Evolutionary conservation across 2,888 invertebrate genomes (phyloP).

Genomic region (Drosophila kambysellisi): DNA sequence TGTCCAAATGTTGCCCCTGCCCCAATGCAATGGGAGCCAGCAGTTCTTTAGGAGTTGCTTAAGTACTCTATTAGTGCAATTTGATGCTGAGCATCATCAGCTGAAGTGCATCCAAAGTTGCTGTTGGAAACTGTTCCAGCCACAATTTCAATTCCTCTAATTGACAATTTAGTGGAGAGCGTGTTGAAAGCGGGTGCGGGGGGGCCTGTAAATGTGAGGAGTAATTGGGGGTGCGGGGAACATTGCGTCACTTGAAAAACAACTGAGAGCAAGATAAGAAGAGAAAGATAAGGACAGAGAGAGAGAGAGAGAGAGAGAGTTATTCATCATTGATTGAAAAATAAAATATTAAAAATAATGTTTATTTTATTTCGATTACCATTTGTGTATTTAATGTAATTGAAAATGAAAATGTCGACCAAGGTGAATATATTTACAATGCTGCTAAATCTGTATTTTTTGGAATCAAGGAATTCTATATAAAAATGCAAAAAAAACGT

Average conservation of each 20-base stretch:
- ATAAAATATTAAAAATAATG: not conserved
- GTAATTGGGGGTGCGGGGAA: conserved; percentile 6
- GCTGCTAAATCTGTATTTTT: not conserved
- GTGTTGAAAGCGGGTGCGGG: not conserved
- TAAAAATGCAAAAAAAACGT: not conserved
- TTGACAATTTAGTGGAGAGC: conserved; percentile 35
- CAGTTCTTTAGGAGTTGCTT: conserved; percentile 37
- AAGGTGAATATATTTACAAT: not conserved
- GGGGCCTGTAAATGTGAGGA: too few species aligned
- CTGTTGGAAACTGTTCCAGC: conserved; percentile 2
- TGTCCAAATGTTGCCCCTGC: conserved; percentile 45
- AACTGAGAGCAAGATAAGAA: not conserved
- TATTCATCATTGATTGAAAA: not conserved
- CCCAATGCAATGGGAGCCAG: conserved; percentile 16
- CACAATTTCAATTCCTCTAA: conserved; percentile 20
- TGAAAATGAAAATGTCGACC: not conserved
- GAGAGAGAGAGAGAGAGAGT: not conserved
- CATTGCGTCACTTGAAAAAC: conserved; percentile 11
- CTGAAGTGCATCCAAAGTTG: conserved; percentile 33
- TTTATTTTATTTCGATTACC: not conserved
- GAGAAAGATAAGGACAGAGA: not conserved
- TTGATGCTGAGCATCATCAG: conserved; percentile 37
- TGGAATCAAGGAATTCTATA: not conserved
- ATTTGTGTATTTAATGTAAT: not conserved
- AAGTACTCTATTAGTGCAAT: conserved; percentile 78